These are phyloP conservation scores for Morone chrysops DNA, from an alignment of 2,113 vertebrate species.

Conservation along the genomic window DNA sequence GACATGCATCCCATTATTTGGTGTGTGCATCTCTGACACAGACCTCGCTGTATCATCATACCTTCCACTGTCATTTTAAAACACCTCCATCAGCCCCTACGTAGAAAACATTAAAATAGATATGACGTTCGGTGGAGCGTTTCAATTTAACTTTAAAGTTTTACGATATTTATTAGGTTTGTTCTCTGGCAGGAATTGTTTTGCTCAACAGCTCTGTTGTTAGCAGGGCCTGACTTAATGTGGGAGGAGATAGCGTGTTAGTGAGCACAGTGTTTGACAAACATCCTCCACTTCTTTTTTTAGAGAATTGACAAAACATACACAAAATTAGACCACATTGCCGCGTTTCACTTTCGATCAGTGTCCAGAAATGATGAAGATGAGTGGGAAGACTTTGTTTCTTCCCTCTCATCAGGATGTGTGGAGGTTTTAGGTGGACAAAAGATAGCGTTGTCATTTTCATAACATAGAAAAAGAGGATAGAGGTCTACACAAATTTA, in stretches of 20 bases:
- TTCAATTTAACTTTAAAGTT: neutral
- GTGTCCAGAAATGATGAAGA: conserved; percentile 18
- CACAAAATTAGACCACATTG: neutral
- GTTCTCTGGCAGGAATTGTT: neutral
- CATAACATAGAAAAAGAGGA: neutral
- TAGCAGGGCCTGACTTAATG: neutral
- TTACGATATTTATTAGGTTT: neutral
- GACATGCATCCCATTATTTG: conserved; percentile 5
- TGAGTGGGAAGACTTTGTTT: conserved; percentile 28
- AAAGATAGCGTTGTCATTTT: conserved; percentile 12
- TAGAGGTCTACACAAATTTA: neutral
- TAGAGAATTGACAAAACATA: neutral
- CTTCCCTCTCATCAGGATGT: conserved; percentile 13
- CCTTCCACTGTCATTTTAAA: conserved; percentile 4
- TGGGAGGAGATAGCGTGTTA: neutral
- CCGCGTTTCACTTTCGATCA: neutral
- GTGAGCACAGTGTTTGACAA: neutral
- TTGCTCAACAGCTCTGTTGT: neutral
- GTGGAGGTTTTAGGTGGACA: conserved; percentile 35
- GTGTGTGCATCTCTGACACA: conserved; percentile 23
- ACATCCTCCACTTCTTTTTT: neutral
- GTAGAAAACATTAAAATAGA: neutral
- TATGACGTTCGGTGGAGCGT: neutral
- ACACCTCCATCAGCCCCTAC: neutral
- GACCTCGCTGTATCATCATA: conserved; percentile 25